These are phyloP conservation scores for Bhutanitis thaidina DNA, from an alignment of 2,888 invertebrate species.

Conservation along the genomic window DNA sequence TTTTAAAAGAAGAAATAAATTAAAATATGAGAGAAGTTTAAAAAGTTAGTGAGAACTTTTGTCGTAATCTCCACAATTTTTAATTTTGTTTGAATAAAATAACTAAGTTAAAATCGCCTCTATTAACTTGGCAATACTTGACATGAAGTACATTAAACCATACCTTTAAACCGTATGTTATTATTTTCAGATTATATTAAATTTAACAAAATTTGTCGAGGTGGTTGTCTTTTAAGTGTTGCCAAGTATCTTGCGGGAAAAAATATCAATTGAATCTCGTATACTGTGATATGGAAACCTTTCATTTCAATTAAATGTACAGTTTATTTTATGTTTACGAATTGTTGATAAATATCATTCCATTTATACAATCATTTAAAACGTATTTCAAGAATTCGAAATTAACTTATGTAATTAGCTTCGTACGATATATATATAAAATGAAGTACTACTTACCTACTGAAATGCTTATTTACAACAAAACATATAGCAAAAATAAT, in stretches of 20 bases:
- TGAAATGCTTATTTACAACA: background rate
- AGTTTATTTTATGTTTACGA: background rate
- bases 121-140: background rate
- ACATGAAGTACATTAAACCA: background rate
- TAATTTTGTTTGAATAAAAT: background rate
- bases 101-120: background rate
- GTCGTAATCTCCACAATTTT: background rate
- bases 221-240: background rate
- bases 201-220: background rate
- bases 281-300: conserved; percentile 45
- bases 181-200: too few relatives aligned
- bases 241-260: background rate
- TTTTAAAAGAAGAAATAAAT: background rate
- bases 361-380: too few relatives aligned
- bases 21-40: background rate
- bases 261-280: conserved; percentile 34
- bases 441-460: background rate
- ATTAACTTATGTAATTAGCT: background rate
- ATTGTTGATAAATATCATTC: background rate
- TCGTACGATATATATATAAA: background rate
- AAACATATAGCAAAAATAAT: background rate
- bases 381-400: background rate
- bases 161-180: too few relatives aligned
- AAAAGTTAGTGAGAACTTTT: background rate
- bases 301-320: conserved; percentile 6